Evolutionary conservation across 2,797 vertebrate genomes (phyloP).

Genomic region (Melanotaenia parkinsoni): DNA sequence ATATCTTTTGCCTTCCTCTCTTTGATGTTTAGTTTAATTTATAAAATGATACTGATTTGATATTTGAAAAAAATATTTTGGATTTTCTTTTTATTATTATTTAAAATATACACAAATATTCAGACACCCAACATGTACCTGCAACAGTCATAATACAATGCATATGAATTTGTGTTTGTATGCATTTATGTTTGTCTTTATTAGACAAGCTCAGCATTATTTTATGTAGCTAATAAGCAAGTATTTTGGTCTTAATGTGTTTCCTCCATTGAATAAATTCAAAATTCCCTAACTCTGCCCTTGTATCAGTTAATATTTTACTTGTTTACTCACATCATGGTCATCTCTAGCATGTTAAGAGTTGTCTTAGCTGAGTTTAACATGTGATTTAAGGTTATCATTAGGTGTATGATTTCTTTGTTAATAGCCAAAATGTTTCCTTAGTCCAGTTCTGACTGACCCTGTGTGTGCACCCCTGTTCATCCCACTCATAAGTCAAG

Average conservation of each 20-base stretch:
- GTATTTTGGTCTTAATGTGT: constrained; percentile 34
- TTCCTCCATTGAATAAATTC: constrained; percentile 47
- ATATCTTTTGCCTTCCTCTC: constrained; percentile 10
- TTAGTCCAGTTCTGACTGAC: constrained; percentile 28
- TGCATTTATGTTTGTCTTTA: background rate
- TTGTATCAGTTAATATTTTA: constrained; percentile 39
- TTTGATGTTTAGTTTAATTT: constrained; percentile 41
- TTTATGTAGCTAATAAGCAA: constrained; percentile 39
- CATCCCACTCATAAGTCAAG: constrained; percentile 47
- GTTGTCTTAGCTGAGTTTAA: constrained; percentile 18
- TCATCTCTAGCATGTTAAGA: constrained; percentile 30
- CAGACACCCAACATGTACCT: background rate
- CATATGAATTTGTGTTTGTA: background rate
- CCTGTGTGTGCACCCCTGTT: constrained; percentile 37
- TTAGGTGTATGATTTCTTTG: constrained; percentile 27
- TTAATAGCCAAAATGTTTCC: constrained; percentile 25
- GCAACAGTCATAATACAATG: background rate
- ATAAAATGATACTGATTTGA: constrained; percentile 6
- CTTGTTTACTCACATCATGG: constrained; percentile 24
- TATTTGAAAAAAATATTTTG: constrained; percentile 12
- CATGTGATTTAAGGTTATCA: constrained; percentile 25
- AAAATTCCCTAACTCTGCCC: constrained; percentile 22
- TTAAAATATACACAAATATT: background rate
- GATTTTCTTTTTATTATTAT: background rate
- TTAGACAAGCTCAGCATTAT: constrained; percentile 5